These are phyloP conservation scores for Aleadryas rufinucha DNA, from an alignment of 2,113 vertebrate species.

Conservation along the genomic window DNA sequence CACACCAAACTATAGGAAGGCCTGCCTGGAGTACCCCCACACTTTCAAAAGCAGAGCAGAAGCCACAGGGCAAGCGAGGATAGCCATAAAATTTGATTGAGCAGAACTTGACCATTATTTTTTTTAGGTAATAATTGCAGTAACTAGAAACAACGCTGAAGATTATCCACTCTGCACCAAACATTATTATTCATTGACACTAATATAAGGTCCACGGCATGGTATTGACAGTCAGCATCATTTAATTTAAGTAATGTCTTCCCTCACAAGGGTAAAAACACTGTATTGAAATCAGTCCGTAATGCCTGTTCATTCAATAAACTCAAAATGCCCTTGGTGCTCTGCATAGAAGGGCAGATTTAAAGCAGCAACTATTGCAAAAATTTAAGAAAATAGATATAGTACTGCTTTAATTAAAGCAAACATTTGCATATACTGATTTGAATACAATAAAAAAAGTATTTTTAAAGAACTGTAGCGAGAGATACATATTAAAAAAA, in stretches of 20 bases:
- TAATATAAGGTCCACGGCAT: not conserved
- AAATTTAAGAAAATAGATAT: not conserved
- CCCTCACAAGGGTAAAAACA: not conserved
- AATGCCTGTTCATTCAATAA: not conserved
- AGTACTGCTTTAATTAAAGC: not conserved
- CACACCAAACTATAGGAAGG: not conserved
- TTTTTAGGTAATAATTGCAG: not conserved
- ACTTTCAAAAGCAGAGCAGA: not conserved
- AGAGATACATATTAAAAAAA: not conserved
- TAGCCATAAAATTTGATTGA: not conserved
- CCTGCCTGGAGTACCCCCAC: fast-evolving
- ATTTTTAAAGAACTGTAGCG: not conserved
- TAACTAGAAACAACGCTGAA: not conserved
- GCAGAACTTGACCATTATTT: not conserved
- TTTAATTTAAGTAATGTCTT: not conserved
- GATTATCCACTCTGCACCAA: not conserved
- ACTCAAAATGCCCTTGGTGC: not conserved
- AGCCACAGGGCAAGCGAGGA: not conserved
- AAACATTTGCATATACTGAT: not conserved
- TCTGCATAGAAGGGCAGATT: not conserved
- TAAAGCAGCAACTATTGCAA: not conserved
- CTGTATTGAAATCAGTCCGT: not conserved
- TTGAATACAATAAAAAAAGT: not conserved
- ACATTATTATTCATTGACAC: not conserved
- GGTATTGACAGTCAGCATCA: not conserved